A percentile compares a stretch with the other conserved stretches of the same genome.
Conservation (phyloP, 2,888 invertebrate genomes). For the Scelioninae gen. 1 region DNA sequence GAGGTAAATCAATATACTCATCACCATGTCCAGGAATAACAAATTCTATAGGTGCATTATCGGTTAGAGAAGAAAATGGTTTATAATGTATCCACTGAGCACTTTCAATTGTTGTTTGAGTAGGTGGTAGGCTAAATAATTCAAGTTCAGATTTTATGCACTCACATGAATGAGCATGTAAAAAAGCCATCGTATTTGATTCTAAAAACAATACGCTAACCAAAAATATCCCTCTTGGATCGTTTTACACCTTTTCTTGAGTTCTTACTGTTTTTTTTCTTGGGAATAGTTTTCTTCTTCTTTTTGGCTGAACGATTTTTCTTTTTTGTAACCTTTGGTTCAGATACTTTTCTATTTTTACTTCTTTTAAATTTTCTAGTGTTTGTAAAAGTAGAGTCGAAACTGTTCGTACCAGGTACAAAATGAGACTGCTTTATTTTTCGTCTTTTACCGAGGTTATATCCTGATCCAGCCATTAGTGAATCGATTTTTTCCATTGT, state of each 20-base stretch:
- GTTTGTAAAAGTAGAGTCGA: neutral
- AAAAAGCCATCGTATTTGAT: conserved; percentile 20
- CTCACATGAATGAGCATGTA: conserved; percentile 27
- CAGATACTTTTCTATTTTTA: neutral
- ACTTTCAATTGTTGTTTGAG: conserved; percentile 72
- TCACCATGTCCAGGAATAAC: conserved; percentile 70
- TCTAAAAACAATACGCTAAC: neutral
- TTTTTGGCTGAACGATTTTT: neutral
- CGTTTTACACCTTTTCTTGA: neutral
- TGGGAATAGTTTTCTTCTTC: neutral
- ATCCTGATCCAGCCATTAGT: conserved; percentile 25
- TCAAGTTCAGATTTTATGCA: conserved; percentile 59
- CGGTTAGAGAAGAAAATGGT: conserved; percentile 70
- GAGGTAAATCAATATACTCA: conserved; percentile 72
- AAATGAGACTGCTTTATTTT: neutral
- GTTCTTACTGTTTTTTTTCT: conserved; percentile 1
- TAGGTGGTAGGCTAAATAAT: conserved; percentile 73
- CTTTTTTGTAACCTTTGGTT: neutral
- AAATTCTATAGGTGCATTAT: conserved; percentile 74
- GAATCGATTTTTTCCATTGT: conserved; percentile 24
- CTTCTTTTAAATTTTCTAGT: neutral
- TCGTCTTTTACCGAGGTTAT: conserved; percentile 7
- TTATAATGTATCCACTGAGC: conserved; percentile 73
- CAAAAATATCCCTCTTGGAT: neutral
- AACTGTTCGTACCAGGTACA: neutral